Evolutionary conservation across 2,888 invertebrate genomes (phyloP).

Genomic region (Pseudanteris insignis): DNA sequence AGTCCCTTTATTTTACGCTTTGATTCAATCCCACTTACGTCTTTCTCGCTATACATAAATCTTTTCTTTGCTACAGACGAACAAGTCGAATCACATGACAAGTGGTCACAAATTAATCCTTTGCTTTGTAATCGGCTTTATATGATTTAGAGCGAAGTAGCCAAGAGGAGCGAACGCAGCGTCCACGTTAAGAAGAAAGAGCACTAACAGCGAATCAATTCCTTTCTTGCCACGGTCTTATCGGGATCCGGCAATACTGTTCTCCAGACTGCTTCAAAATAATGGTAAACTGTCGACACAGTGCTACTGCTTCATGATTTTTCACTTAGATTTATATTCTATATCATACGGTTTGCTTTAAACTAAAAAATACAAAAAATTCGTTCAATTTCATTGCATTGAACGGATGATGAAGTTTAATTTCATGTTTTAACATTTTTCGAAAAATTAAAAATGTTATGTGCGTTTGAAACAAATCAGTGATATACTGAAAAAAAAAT

Average conservation of each 20-base stretch:
- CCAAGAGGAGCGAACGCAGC: conserved; percentile 50
- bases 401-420: too few relatives aligned
- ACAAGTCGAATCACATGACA: conserved; percentile 41
- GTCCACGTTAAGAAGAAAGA: conserved; percentile 47
- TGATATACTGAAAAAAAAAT: too few relatives aligned
- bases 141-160: conserved; percentile 55
- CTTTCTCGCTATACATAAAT: conserved; percentile 33
- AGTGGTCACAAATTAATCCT: conserved; percentile 61
- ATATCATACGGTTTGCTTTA: too few relatives aligned
- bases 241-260: conserved; percentile 51
- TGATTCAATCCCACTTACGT: conserved; percentile 28
- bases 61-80: conserved; percentile 36
- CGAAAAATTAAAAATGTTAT: too few relatives aligned
- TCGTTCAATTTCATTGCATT: too few relatives aligned
- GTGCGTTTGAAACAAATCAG: too few relatives aligned
- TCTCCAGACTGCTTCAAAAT: conserved; percentile 36
- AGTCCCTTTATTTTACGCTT: conserved; percentile 14
- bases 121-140: conserved; percentile 63
- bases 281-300: background rate
- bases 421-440: too few relatives aligned
- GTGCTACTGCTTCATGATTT: too few relatives aligned
- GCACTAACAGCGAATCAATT: conserved; percentile 48
- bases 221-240: conserved; percentile 48
- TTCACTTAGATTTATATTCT: too few relatives aligned
- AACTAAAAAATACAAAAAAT: too few relatives aligned